Base-by-base conservation (phyloP, 2,113 vertebrate species). In the Pachypanchax playfairii region DNA sequence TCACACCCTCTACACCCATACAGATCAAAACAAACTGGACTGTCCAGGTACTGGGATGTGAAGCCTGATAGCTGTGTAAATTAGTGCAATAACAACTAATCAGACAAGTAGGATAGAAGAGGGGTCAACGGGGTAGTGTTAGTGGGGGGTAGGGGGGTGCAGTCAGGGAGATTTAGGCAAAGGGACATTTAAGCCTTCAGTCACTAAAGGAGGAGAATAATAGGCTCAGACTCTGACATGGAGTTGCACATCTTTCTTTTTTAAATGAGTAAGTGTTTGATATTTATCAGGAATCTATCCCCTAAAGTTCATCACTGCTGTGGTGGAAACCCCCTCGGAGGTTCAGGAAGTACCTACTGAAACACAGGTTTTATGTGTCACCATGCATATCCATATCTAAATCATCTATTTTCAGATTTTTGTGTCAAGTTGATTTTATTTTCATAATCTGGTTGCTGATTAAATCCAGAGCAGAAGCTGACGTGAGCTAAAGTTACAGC, bases 71-170 rank as follows among this genome's bases (percentile, higher is more conserved):
- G 58, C 67, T 55, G n/a, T 42, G 74, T 64, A 81, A 89, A 87
- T 85, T 76, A 69, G 60, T 67, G 42, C 68, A 70, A 39, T 82
- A 71, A 65, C 81, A 89, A 72, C 89, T 75, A 91, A 90, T 88
- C 65, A 3, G 31, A 65, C 87, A 93, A 92, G 93, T 93, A 93
- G 80, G 90, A 87, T 65, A 29, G 71, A 54, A 80, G 73, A 55
- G 35, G 76, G 68, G 53, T 51, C 41, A 72, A 36, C 24, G 21
- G 68, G 73, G 53, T 71, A 46, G 76, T 52, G 53, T 21, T 70
- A 51, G 52, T 46, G 53, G 57, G 73, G 63, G 65, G 68, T 18
- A 42, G 36, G 58, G 65, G 65, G 59, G 42, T 36, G 41, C 9
- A 21, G 21, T 47, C 18, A 39, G 52, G 15, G n/a, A 70, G 68